phyloP scores from a whole-genome alignment of 2,888 invertebrate species.

The Drepana falcataria region DNA sequence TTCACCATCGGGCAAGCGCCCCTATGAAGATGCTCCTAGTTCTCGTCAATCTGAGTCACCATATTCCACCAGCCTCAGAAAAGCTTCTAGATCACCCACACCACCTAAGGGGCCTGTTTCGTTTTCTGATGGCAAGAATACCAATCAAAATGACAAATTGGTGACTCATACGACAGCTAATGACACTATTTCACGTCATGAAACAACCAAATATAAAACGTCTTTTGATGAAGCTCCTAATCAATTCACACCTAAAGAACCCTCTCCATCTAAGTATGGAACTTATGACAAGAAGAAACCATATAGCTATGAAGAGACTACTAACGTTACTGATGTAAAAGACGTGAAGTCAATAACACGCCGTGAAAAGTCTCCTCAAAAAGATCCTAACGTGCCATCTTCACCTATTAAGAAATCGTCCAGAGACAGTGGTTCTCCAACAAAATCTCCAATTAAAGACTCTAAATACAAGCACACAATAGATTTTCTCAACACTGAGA shows the following conservation, averaged over 20 bases:
- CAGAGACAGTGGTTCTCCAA: slow-evolving; percentile 40
- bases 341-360: slow-evolving; percentile 28
- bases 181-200: slow-evolving; percentile 15
- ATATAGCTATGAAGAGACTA: slow-evolving; percentile 11
- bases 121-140: slow-evolving; percentile 21
- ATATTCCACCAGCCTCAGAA: slow-evolving; percentile 16
- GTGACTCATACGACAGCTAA: slow-evolving; percentile 12
- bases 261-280: slow-evolving; percentile 17
- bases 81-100: slow-evolving; percentile 34
- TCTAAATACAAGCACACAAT: slow-evolving; percentile 41
- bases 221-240: slow-evolving; percentile 3
- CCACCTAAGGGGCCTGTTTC: slow-evolving; percentile 39
- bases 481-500: slow-evolving; percentile 54
- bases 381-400: slow-evolving; percentile 17
- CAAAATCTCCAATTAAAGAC: slow-evolving; percentile 38
- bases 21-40: slow-evolving; percentile 26
- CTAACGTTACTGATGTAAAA: slow-evolving; percentile 18
- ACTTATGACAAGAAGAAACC: slow-evolving; percentile 34
- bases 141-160: slow-evolving; percentile 16
- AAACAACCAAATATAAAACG: slow-evolving; percentile 7
- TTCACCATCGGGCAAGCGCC: slow-evolving; percentile 29
- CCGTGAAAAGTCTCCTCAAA: slow-evolving; percentile 27
- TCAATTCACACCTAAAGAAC: slow-evolving; percentile 7
- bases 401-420: slow-evolving; percentile 34
- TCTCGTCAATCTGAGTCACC: slow-evolving; percentile 14